Conservation (phyloP, 2,113 vertebrate genomes). For the Taurulus bubalis region DNA sequence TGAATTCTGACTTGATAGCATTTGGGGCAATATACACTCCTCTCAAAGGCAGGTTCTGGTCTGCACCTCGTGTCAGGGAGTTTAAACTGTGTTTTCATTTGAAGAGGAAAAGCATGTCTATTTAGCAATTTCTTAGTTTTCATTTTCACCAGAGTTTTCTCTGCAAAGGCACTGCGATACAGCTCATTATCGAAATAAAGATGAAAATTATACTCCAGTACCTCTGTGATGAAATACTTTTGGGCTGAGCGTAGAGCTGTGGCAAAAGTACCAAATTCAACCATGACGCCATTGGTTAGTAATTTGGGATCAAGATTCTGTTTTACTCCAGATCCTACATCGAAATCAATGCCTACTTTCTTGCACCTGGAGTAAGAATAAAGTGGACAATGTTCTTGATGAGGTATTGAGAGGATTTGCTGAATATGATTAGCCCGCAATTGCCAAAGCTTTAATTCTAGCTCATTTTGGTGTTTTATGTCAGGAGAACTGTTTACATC, state of each 20-base stretch:
- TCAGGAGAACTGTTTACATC: not conserved
- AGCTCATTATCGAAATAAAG: conserved; percentile 32
- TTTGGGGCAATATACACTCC: conserved; percentile 17
- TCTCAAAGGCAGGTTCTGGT: not conserved
- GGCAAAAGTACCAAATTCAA: conserved; percentile 40
- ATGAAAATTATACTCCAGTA: conserved; percentile 48
- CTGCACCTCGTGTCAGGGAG: conserved; percentile 13
- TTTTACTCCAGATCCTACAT: conserved; percentile 38
- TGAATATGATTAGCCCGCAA: conserved; percentile 9
- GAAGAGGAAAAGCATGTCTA: no score
- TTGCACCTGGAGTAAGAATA: conserved; percentile 48
- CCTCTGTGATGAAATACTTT: conserved; percentile 40
- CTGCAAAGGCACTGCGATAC: conserved; percentile 5
- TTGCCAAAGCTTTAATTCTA: conserved; percentile 28
- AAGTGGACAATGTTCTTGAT: conserved; percentile 38
- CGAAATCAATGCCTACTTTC: conserved; percentile 50
- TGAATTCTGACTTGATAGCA: conserved; percentile 22
- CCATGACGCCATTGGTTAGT: conserved; percentile 53
- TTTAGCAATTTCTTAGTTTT: no score
- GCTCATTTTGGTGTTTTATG: not conserved
- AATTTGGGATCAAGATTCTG: conserved; percentile 33
- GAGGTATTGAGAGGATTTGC: conserved; percentile 32
- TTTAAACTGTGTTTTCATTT: conserved; percentile 2
- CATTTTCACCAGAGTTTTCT: not conserved
- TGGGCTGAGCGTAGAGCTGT: conserved; percentile 3